A percentile compares a stretch with the other conserved stretches of the same genome.
These are phyloP conservation scores for Macrobrachium nipponense DNA, from an alignment of 1,140 invertebrate species.

Conservation along the genomic window DNA sequence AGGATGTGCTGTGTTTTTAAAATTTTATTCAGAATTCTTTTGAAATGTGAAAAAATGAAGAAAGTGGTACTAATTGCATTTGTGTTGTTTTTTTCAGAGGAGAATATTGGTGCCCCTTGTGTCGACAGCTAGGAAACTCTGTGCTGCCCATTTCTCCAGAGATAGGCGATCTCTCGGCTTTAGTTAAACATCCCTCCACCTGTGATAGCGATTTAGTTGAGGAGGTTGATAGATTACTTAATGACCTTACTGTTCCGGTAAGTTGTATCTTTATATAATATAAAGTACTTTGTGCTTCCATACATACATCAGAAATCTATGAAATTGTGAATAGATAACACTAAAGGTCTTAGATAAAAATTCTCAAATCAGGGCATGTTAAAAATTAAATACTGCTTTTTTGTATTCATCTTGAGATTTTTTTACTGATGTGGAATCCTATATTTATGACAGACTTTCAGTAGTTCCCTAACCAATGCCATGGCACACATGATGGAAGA, in stretches of 20 bases:
- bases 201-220: slow-evolving; percentile 45
- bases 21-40: background rate
- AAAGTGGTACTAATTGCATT: background rate
- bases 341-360: too few relatives aligned
- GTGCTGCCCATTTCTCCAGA: slow-evolving; percentile 89
- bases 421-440: background rate
- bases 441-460: slow-evolving; percentile 35
- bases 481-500: slow-evolving; percentile 88
- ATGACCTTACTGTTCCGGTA: slow-evolving; percentile 46
- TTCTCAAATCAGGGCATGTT: too few relatives aligned
- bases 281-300: background rate
- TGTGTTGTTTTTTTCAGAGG: slow-evolving; percentile 72
- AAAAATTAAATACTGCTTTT: too few relatives aligned
- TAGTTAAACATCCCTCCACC: slow-evolving; percentile 56
- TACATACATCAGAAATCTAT: too few relatives aligned
- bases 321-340: too few relatives aligned
- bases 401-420: background rate
- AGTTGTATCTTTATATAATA: slow-evolving; percentile 3
- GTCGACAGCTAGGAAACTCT: slow-evolving; percentile 92
- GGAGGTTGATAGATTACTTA: slow-evolving; percentile 44
- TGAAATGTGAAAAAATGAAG: background rate
- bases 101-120: slow-evolving; percentile 94
- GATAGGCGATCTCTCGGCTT: slow-evolving; percentile 75
- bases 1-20: too few relatives aligned
- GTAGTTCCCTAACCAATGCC: slow-evolving; percentile 46